phyloP scores from a whole-genome alignment of 30 jellyfish, hydroid and myxozoan genomes.

The Aurelia coerulea region DNA sequence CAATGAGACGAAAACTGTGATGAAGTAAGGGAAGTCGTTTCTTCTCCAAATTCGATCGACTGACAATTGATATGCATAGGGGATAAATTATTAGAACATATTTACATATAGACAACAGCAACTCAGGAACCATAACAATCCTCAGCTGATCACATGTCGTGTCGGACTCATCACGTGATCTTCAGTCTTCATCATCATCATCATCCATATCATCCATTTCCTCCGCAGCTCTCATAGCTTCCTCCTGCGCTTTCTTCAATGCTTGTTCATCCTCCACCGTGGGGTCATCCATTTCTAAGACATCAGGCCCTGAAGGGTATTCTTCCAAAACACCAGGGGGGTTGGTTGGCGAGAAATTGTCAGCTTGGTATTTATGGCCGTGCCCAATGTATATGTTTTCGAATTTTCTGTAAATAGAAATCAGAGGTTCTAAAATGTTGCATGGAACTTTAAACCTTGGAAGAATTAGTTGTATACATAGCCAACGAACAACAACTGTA shows the following conservation, averaged over 20 bases:
- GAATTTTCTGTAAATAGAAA: slow-evolving; percentile 48
- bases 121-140: neutral
- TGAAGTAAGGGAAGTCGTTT: too few species aligned
- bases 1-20: too few species aligned
- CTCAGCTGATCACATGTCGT: neutral
- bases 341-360: slow-evolving; percentile 79
- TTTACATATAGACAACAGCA: neutral
- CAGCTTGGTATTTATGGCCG: slow-evolving; percentile 86
- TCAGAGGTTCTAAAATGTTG: neutral
- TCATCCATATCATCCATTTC: slow-evolving; percentile 92
- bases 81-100: neutral
- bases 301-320: slow-evolving; percentile 84
- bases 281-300: slow-evolving; percentile 90
- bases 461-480: too few species aligned
- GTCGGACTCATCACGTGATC: neutral
- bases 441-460: neutral
- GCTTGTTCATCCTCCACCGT: slow-evolving; percentile 95
- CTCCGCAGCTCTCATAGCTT: slow-evolving; percentile 88
- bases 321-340: slow-evolving; percentile 89
- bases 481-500: too few species aligned
- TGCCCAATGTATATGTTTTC: slow-evolving; percentile 89
- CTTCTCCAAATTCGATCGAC: too few species aligned
- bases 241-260: slow-evolving; percentile 83
- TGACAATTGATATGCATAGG: neutral
- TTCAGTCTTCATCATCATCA: slow-evolving; percentile 87